These are phyloP conservation scores for Scaptomyza tumidula DNA, from an alignment of 2,888 invertebrate genomes.

Conservation along the genomic window DNA sequence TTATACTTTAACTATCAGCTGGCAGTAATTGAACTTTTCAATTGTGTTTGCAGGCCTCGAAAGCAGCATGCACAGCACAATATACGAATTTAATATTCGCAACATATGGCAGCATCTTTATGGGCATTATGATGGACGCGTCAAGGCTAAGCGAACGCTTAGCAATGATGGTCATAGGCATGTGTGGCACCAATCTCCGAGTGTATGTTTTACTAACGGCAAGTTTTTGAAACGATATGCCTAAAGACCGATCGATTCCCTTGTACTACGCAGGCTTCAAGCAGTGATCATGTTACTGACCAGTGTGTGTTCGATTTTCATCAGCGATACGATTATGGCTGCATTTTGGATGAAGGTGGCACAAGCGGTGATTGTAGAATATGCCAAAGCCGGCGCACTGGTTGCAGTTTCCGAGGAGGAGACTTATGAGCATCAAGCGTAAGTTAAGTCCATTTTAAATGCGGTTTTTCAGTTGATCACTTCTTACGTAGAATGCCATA, in stretches of 20 bases:
- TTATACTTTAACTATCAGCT: too few relatives aligned
- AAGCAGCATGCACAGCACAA: constrained; percentile 16
- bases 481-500: constrained; percentile 43
- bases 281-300: constrained; percentile 7
- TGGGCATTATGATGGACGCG: constrained; percentile 58
- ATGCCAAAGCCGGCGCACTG: constrained; percentile 28
- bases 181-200: constrained; percentile 35
- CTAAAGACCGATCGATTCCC: too few relatives aligned
- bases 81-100: constrained; percentile 53
- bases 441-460: constrained; percentile 21
- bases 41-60: constrained; percentile 28
- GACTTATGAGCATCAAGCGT: constrained; percentile 56
- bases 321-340: constrained; percentile 23
- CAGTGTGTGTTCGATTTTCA: constrained; percentile 9
- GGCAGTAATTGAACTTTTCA: too few relatives aligned
- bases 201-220: constrained; percentile 31
- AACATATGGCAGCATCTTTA: constrained; percentile 22
- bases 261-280: constrained; percentile 46
- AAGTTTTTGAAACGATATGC: too few relatives aligned
- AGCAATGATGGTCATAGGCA: constrained; percentile 7
- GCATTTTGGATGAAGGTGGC: constrained; percentile 65
- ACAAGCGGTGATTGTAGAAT: constrained; percentile 41
- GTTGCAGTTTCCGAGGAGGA: constrained; percentile 34
- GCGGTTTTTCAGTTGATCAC: background rate
- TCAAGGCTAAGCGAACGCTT: constrained; percentile 52